Conservation (phyloP, 2,888 invertebrate genomes). For the Drymonia ruficornis region DNA sequence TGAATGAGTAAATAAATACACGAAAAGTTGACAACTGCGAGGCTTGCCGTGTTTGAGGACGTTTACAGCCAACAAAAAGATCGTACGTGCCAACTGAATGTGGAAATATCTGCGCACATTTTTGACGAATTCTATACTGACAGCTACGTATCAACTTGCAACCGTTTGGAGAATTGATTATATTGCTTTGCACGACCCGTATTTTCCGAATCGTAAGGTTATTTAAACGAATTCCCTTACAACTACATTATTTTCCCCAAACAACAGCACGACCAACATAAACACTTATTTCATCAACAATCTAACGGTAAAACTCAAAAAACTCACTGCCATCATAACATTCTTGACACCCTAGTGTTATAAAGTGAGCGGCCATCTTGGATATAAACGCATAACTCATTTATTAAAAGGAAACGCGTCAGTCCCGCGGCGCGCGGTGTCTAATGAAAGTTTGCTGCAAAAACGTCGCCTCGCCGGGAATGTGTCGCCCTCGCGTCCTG, state of each 20-base stretch:
- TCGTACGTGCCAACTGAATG: constrained; percentile 60
- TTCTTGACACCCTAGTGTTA: constrained; percentile 68
- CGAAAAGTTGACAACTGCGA: constrained; percentile 67
- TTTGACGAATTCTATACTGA: constrained; percentile 63
- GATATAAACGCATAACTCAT: constrained; percentile 80
- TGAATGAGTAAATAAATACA: constrained; percentile 72
- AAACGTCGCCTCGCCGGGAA: constrained; percentile 78
- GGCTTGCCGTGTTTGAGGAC: constrained; percentile 54
- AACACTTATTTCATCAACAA: no score
- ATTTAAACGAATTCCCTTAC: no score
- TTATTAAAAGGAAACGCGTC: constrained; percentile 79
- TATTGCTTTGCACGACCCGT: neutral
- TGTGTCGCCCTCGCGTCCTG: constrained; percentile 81
- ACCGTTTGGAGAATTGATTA: constrained; percentile 23
- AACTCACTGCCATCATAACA: constrained; percentile 56
- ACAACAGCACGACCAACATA: no score
- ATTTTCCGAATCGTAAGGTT: constrained; percentile 8
- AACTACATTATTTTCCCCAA: no score
- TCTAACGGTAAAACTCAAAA: constrained; percentile 45
- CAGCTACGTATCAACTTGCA: constrained; percentile 49
- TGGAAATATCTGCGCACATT: constrained; percentile 62
- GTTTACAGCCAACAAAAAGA: constrained; percentile 69
- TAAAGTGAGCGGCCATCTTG: constrained; percentile 71
- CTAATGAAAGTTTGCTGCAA: constrained; percentile 82
- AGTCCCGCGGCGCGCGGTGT: constrained; percentile 72